Evolutionary conservation across 92 coral and sea anemone species (phyloP).

Genomic region (Palythoa caribaeorum): DNA sequence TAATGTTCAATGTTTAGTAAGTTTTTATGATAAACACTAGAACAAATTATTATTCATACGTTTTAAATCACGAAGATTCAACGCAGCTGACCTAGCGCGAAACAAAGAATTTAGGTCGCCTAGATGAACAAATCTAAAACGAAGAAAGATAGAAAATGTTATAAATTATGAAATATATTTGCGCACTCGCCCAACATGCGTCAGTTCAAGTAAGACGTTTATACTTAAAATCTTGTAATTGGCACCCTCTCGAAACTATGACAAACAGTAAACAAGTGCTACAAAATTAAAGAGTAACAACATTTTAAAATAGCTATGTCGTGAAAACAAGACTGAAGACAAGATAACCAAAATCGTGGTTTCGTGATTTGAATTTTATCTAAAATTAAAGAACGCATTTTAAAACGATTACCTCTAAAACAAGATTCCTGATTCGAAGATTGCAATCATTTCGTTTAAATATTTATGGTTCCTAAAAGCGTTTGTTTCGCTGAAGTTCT

Average conservation of each 20-base stretch:
- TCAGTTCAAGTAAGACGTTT: neutral
- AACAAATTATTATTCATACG: slow-evolving; percentile 15
- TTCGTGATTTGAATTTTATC: slow-evolving; percentile 5
- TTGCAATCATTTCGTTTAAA: slow-evolving; percentile 5
- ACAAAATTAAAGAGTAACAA: neutral
- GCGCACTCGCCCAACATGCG: neutral
- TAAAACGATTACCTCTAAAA: neutral
- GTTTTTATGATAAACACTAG: slow-evolving; percentile 8
- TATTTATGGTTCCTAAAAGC: slow-evolving; percentile 16
- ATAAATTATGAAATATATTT: slow-evolving; percentile 33
- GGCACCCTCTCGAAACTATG: slow-evolving; percentile 10
- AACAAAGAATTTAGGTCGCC: slow-evolving; percentile 20
- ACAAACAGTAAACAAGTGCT: slow-evolving; percentile 5
- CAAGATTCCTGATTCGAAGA: slow-evolving; percentile 12
- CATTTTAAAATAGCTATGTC: neutral
- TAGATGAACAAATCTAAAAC: neutral
- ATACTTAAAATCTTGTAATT: neutral
- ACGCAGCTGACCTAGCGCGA: slow-evolving; percentile 36
- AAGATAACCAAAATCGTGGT: neutral
- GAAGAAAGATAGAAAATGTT: neutral
- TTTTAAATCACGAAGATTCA: slow-evolving; percentile 15
- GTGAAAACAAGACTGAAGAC: neutral
- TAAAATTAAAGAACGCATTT: neutral
- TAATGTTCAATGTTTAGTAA: slow-evolving; percentile 4
- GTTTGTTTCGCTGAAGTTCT: neutral